A percentile compares a stretch with the other conserved stretches of the same genome.
Evolutionary conservation across 2,113 vertebrate genomes (phyloP).

Genomic region (Zapornia atra): DNA sequence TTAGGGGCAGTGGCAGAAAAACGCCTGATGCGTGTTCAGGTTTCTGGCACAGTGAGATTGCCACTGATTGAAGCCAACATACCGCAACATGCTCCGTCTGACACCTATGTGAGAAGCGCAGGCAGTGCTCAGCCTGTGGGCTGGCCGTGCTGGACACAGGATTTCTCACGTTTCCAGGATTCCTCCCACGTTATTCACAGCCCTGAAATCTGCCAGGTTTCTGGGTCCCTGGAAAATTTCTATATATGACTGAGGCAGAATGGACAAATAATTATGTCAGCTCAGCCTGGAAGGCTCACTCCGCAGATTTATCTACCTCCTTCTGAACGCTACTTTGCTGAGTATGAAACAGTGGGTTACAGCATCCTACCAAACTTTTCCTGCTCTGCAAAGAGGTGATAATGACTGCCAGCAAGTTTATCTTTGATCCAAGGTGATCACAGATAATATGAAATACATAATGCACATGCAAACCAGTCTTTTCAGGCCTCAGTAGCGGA

Average conservation of each 20-base stretch:
- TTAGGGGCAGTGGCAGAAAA: background rate
- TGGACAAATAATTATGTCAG: background rate
- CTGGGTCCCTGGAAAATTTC: background rate
- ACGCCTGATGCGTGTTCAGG: background rate
- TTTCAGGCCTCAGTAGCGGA: background rate
- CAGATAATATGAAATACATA: background rate
- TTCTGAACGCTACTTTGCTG: background rate
- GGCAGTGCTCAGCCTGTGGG: background rate
- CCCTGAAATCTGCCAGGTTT: background rate
- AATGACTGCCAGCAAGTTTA: constrained; percentile 20
- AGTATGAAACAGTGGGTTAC: background rate
- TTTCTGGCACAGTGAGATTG: background rate
- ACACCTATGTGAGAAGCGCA: background rate
- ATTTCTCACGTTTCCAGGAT: background rate
- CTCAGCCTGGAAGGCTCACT: background rate
- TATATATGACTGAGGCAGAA: background rate
- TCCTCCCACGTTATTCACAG: background rate
- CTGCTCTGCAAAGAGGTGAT: background rate
- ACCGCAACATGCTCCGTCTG: background rate
- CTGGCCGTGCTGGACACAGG: background rate
- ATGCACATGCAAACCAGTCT: background rate
- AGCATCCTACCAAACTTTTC: background rate
- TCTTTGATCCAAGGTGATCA: constrained; percentile 32
- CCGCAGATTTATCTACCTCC: background rate
- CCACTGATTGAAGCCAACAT: background rate